Conservation (phyloP, 2,888 invertebrate genomes). For the Zele albiditarsus region DNA sequence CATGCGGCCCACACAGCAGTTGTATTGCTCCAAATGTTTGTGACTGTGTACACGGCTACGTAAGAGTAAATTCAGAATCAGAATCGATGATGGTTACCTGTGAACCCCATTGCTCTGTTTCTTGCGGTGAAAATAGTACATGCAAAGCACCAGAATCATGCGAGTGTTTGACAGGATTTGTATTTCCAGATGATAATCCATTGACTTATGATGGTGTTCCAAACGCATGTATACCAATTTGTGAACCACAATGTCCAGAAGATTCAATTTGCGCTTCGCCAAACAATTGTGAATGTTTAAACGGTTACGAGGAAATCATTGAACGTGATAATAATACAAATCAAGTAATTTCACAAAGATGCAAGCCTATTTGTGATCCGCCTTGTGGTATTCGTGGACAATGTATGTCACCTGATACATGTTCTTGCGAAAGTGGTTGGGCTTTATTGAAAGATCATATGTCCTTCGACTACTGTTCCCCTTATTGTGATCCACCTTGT, state of each 20-base stretch:
- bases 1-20: constrained; percentile 62
- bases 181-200: neutral
- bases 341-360: constrained; percentile 17
- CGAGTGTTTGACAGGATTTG: constrained; percentile 38
- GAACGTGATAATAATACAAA: constrained; percentile 19
- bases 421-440: constrained; percentile 41
- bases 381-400: constrained; percentile 37
- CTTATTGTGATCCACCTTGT: constrained; percentile 43
- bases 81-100: neutral
- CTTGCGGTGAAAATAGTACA: constrained; percentile 20
- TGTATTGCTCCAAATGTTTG: constrained; percentile 63
- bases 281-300: constrained; percentile 44
- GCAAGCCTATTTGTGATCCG: constrained; percentile 41
- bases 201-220: neutral
- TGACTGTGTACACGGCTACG: neutral
- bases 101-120: neutral
- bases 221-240: constrained; percentile 38
- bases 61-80: neutral
- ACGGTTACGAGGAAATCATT: constrained; percentile 37
- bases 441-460: neutral
- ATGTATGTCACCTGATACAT: constrained; percentile 38
- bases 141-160: constrained; percentile 43
- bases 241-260: constrained; percentile 30
- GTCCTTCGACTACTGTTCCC: constrained; percentile 36
- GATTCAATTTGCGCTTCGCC: constrained; percentile 42